Percentiles rank a stretch among this genome's conserved stretches.
These are phyloP conservation scores for Ivindomyrus marchei DNA, from an alignment of 2,113 vertebrate species.

Conservation along the genomic window DNA sequence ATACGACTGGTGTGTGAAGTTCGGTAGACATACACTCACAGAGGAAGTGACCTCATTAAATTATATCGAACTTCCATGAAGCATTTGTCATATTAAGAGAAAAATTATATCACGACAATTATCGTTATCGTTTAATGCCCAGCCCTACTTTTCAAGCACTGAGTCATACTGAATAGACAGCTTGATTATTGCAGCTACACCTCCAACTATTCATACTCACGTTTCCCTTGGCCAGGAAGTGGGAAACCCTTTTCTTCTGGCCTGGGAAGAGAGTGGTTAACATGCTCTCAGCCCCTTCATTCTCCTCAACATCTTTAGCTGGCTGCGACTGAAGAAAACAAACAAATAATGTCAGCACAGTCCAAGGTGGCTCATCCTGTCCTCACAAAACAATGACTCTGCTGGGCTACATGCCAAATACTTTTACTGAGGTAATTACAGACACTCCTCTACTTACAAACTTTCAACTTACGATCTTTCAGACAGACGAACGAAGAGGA, in stretches of 20 bases:
- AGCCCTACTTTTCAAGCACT: background rate
- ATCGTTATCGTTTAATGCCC: background rate
- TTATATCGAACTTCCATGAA: background rate
- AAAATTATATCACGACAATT: background rate
- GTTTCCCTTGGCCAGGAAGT: conserved; percentile 74
- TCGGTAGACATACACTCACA: background rate
- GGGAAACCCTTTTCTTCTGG: conserved; percentile 91
- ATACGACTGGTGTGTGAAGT: too few relatives aligned
- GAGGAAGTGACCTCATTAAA: background rate
- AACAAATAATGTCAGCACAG: background rate
- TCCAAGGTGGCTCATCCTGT: background rate
- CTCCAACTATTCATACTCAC: conserved; percentile 54
- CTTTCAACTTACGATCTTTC: too few relatives aligned
- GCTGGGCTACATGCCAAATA: background rate
- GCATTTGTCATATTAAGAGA: background rate
- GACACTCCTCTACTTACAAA: too few relatives aligned
- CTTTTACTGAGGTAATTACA: background rate
- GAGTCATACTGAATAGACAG: background rate
- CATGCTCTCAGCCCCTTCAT: conserved; percentile 59
- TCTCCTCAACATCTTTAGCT: conserved; percentile 54
- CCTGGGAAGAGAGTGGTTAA: conserved; percentile 83
- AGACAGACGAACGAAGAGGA: too few relatives aligned
- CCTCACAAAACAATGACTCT: background rate
- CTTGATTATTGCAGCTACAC: background rate
- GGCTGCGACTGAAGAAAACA: conserved; percentile 33